phyloP scores from a whole-genome alignment of 2,113 vertebrate genomes.

The Elachura formosa region DNA sequence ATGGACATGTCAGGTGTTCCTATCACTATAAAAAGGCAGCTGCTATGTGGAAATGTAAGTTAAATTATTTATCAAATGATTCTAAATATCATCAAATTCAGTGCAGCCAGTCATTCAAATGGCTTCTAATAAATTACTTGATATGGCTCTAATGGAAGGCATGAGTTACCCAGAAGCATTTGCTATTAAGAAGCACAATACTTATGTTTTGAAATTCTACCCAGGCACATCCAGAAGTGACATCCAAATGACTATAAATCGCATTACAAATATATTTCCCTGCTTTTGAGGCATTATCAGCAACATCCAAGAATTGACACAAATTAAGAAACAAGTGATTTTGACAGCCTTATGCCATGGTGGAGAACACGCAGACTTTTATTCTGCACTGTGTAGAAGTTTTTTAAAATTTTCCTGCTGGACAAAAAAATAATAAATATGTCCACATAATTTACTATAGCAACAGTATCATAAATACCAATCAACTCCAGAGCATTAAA shows the following conservation, averaged over 20 bases:
- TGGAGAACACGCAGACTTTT: neutral
- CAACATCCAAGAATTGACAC: neutral
- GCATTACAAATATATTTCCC: neutral
- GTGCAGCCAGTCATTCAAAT: neutral
- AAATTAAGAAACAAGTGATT: neutral
- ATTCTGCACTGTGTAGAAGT: neutral
- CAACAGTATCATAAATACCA: neutral
- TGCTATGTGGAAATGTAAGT: neutral
- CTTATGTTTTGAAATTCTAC: conserved; percentile 17
- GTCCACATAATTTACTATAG: neutral
- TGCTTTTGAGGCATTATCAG: neutral
- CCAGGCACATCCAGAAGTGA: neutral
- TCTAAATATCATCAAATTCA: conserved; percentile 35
- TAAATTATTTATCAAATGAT: conserved; percentile 29
- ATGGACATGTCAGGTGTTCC: neutral
- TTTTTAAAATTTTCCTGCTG: neutral
- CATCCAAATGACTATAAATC: neutral
- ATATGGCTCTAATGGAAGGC: neutral
- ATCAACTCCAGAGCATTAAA: neutral
- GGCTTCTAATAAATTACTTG: neutral
- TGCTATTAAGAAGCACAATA: neutral
- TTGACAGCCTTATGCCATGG: neutral
- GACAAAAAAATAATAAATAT: neutral
- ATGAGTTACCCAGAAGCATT: neutral
- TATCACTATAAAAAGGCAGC: neutral